Base-by-base conservation (phyloP, 2,113 vertebrate species). In the Amblyopsis rosae region DNA sequence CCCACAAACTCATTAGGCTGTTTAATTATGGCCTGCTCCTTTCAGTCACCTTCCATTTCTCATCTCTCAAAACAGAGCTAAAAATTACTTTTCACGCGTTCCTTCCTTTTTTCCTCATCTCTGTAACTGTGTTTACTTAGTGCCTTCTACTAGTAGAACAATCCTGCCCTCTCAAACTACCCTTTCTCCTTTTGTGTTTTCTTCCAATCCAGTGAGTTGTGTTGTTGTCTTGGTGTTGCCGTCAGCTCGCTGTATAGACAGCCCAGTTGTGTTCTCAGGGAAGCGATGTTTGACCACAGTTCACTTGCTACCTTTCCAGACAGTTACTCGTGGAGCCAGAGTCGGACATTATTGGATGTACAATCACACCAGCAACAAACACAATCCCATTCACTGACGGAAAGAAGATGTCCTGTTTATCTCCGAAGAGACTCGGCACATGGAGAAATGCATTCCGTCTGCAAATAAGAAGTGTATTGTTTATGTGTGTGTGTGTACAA, bases 1-100 rank as follows among this genome's bases (percentile, higher is more conserved):
- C 83, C 90, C 89, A 92, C 87, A 94, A 95, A 95, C 95, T 98
- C 96, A 97, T 98, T 96, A 97, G 94, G 94, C 94, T 95, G 93
- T 95, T 99, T 98, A 98, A 97, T 98, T 98, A 95, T 85, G 89
- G 88, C 90, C 92, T 76, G 77, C 78, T 87, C 82, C 15, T 6
- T 16, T n/a, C 16, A 17, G 54, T 56, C 16, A 26, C 19, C n/a
- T 56, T n/a, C 16, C 54, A 17, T 56, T 16, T 56, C 54, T 16
- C 54, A 56, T 87, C 72, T 76, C 77, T 94, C 93, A 94, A 88
- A 90, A 90, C 83, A 87, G 73, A 82, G 67, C 74, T 75, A 73
- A 86, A 88, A 88, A 85, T 88, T 88, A 87, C 87, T 57, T 72
- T 61, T 17, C 75, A 70, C 67, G 59, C 72, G 7, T 65, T 73